Conservation (phyloP, 2,888 invertebrate species). For the Lepidonotus clava region DNA sequence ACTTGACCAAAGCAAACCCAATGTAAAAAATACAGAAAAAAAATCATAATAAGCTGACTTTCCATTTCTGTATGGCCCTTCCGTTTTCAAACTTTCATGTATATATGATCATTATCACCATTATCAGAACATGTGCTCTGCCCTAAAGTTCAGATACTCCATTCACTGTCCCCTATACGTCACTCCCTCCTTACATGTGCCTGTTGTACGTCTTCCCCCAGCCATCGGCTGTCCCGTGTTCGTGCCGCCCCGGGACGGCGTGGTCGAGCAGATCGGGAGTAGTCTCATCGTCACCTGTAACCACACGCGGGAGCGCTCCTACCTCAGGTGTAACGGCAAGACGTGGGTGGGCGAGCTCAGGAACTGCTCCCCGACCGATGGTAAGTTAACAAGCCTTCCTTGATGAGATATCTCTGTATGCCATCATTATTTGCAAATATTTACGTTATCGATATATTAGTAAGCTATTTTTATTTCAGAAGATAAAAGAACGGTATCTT, state of each 20-base stretch:
- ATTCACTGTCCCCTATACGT: not conserved
- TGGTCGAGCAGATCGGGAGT: constrained; percentile 58
- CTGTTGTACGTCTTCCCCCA: constrained; percentile 4
- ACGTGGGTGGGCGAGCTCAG: constrained; percentile 60
- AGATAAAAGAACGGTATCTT: too few relatives aligned
- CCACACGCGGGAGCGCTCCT: constrained; percentile 58
- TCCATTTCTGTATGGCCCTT: too few relatives aligned
- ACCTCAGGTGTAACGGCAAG: constrained; percentile 59
- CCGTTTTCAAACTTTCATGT: not conserved
- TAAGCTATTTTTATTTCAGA: too few relatives aligned
- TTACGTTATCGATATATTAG: too few relatives aligned
- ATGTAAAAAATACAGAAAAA: too few relatives aligned
- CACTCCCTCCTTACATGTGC: not conserved
- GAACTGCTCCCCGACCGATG: constrained; percentile 55
- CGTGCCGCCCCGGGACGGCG: constrained; percentile 56
- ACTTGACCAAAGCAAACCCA: too few relatives aligned
- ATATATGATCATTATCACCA: too few relatives aligned
- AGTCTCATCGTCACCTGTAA: constrained; percentile 62
- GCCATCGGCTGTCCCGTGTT: constrained; percentile 60
- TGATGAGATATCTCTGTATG: too few relatives aligned
- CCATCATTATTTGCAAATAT: too few relatives aligned
- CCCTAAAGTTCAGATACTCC: too few relatives aligned
- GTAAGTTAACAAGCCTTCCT: not conserved
- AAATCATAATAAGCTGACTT: too few relatives aligned
- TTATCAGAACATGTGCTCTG: too few relatives aligned